Evolutionary conservation across 2,113 vertebrate genomes (phyloP).

Genomic region (Cottus gobio): DNA sequence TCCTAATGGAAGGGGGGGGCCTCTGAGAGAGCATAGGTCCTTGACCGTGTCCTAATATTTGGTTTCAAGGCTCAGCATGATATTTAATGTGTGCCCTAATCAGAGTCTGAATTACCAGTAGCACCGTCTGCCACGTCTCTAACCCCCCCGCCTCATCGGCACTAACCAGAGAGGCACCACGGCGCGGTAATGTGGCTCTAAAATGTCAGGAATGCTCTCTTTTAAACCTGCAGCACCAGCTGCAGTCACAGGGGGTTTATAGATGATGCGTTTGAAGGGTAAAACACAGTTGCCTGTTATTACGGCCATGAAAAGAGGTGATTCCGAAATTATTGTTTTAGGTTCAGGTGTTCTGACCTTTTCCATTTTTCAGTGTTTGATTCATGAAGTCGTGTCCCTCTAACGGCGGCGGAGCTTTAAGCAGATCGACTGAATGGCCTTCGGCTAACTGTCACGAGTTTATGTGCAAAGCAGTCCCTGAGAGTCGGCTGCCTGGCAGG

Average conservation of each 20-base stretch:
- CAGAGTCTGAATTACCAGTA: slow-evolving; percentile 7
- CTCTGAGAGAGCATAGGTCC: slow-evolving; percentile 1
- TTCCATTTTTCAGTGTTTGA: not conserved
- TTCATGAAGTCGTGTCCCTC: slow-evolving; percentile 9
- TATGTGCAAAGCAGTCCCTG: not conserved
- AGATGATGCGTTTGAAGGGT: slow-evolving; percentile 8
- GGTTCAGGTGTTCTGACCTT: slow-evolving; percentile 17
- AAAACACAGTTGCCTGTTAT: not conserved
- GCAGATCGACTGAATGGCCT: slow-evolving; percentile 7
- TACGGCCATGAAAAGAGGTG: not conserved
- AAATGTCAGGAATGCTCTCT: slow-evolving; percentile 5
- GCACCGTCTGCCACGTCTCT: not conserved
- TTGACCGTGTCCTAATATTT: slow-evolving; percentile 7
- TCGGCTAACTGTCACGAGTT: not conserved
- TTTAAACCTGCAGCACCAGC: no score
- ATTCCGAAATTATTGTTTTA: slow-evolving; percentile 9
- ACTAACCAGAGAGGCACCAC: not conserved
- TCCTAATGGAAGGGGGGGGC: not conserved
- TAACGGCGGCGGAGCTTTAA: not conserved
- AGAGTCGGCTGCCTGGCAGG: not conserved
- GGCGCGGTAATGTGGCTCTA: not conserved
- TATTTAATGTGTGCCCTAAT: not conserved
- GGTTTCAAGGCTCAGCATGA: slow-evolving; percentile 3
- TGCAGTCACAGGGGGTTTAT: not conserved
- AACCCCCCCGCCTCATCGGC: not conserved